phyloP scores from a whole-genome alignment of 2,888 invertebrate genomes.

The Operophtera brumata region DNA sequence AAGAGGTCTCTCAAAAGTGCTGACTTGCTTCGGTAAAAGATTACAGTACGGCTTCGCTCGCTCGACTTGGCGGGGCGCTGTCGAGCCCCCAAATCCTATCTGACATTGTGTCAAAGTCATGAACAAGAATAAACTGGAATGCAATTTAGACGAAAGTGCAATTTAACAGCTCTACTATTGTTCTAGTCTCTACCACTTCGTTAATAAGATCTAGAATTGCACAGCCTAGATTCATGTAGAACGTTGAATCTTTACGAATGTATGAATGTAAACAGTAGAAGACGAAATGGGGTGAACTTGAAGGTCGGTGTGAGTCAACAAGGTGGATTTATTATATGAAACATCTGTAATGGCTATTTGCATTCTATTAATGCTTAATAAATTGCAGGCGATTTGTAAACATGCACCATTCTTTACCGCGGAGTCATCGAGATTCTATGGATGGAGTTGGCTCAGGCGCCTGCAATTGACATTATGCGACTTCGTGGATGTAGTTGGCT shows the following conservation, averaged over 20 bases:
- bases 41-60: too few relatives aligned
- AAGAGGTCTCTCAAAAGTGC: too few relatives aligned
- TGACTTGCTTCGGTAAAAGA: too few relatives aligned
- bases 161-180: slow-evolving; percentile 6
- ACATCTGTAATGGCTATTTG: slow-evolving; percentile 22
- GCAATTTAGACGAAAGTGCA: slow-evolving; percentile 22
- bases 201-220: slow-evolving; percentile 14
- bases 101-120: slow-evolving; percentile 24
- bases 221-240: slow-evolving; percentile 4
- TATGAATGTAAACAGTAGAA: slow-evolving; percentile 29
- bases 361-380: slow-evolving; percentile 16
- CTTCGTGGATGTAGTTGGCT: too few relatives aligned
- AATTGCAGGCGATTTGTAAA: slow-evolving; percentile 24
- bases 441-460: slow-evolving; percentile 10
- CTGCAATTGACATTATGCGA: background rate
- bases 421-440: slow-evolving; percentile 18
- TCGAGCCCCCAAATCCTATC: background rate
- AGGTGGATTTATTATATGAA: slow-evolving; percentile 27
- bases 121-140: slow-evolving; percentile 28
- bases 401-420: slow-evolving; percentile 15
- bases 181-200: background rate
- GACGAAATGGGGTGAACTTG: slow-evolving; percentile 28
- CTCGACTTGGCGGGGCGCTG: too few relatives aligned
- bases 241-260: slow-evolving; percentile 13
- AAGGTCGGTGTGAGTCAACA: slow-evolving; percentile 27